phyloP scores from a whole-genome alignment of 2,113 vertebrate genomes.

The Tor tambroides region DNA sequence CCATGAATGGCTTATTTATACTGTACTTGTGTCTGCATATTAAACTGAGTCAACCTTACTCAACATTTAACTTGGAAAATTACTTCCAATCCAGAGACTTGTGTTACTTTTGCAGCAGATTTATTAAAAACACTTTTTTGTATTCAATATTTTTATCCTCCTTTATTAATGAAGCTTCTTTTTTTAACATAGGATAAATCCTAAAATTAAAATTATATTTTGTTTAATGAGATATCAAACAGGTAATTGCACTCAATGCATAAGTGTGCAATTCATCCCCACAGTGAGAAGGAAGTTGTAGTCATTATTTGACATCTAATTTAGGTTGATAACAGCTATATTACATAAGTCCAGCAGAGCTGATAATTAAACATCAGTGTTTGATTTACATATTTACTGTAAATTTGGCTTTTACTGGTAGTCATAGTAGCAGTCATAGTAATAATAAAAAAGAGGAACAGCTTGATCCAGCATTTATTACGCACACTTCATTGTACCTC shows the following conservation, averaged over 20 bases:
- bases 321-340: neutral
- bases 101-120: no score
- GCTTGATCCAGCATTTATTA: neutral
- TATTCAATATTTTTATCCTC: no score
- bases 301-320: slow-evolving; percentile 3
- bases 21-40: neutral
- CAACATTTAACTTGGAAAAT: no score
- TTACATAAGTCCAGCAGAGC: neutral
- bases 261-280: neutral
- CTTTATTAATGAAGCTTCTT: neutral
- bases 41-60: neutral
- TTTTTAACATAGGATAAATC: neutral
- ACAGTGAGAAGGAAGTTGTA: slow-evolving; percentile 22
- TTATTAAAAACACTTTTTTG: no score
- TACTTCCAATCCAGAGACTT: no score
- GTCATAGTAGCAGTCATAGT: neutral
- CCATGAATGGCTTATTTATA: neutral
- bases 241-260: neutral
- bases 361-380: neutral
- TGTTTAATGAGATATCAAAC: neutral
- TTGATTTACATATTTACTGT: no score
- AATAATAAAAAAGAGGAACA: neutral
- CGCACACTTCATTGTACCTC: neutral
- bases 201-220: no score
- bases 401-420: neutral